Base-by-base conservation (phyloP, 2,888 invertebrate genomes). In the Metellina segmentata region DNA sequence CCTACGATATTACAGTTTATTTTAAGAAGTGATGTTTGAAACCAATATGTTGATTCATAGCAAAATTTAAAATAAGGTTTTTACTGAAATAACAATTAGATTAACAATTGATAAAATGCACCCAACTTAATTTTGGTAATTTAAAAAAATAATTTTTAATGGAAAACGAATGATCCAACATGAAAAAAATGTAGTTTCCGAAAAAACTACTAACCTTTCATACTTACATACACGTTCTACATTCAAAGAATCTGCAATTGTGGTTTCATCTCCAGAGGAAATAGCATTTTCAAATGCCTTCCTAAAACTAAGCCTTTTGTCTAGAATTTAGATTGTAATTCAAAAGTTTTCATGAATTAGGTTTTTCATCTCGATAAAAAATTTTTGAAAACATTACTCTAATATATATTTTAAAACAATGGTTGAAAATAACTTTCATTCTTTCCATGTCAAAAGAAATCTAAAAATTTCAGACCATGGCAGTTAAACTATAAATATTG, bases 281-380 rank as follows among this genome's bases (percentile, higher is more conserved):
- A 75, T 75, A 6, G 75, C 75, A 48, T 75, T 75, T 75, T 34
- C 34, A 34, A 75, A 75, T 75, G 48, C 75, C 5, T 49, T 75
- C 34, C 48, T 34, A 16, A 34, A 34, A 48, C 34, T 75, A 75
- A 0, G 16, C 34, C 13, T 34, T 49, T 48, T 13, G 34, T 75
- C 75, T 75, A 75, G 75, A 75, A 75, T 75, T 75, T 75, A 75
- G 75, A 75, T 75, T 75, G 75, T 34, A 75, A 48, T 49, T 75
- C 13, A 34, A 34, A 34, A 34, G 11, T 69, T 75, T 71, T 16
- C 16, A 71, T 16, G 16, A 7, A 71, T 71, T 16, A 71, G 9
- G 16, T 7, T 16, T 71, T n/a, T 71, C 20, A 19, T 8, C 8
- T 11, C 7, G 71, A 71, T 71, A 7, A 71, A 71, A 16, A 7